Evolutionary conservation across 2,888 invertebrate genomes (phyloP).

Genomic region (Melipona bicolor): DNA sequence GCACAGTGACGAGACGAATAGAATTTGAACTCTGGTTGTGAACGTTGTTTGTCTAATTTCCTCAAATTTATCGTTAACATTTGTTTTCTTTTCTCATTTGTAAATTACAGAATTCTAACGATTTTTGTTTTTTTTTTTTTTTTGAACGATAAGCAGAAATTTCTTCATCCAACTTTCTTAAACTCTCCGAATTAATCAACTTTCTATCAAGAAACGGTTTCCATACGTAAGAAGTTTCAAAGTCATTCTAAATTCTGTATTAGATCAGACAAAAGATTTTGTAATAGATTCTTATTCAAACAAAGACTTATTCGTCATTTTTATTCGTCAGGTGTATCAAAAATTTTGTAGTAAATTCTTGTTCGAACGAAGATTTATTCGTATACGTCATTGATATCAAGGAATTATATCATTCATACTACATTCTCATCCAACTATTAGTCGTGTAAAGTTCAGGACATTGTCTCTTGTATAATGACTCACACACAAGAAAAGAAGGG

Average conservation of each 20-base stretch:
- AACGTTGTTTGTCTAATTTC: background rate
- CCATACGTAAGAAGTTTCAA: background rate
- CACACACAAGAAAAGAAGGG: background rate
- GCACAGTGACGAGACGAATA: background rate
- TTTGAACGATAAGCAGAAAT: background rate
- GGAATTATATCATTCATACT: background rate
- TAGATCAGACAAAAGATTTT: background rate
- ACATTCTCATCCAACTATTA: background rate
- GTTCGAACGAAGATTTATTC: background rate
- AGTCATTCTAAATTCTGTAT: conserved; percentile 3
- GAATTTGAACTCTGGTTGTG: background rate
- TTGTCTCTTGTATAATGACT: background rate
- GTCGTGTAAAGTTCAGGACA: background rate
- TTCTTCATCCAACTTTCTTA: background rate
- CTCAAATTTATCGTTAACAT: background rate
- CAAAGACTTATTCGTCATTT: background rate
- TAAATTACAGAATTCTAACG: no score
- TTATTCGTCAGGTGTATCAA: background rate
- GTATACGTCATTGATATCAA: background rate
- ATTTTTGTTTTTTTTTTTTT: background rate
- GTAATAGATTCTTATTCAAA: background rate
- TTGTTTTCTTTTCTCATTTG: background rate
- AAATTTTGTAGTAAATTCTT: background rate
- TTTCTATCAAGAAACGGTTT: background rate
- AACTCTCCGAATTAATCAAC: background rate